Percentiles rank a stretch among this genome's conserved stretches.
phyloP scores from a whole-genome alignment of 2,797 vertebrate species.

The Sciurus vulgaris region DNA sequence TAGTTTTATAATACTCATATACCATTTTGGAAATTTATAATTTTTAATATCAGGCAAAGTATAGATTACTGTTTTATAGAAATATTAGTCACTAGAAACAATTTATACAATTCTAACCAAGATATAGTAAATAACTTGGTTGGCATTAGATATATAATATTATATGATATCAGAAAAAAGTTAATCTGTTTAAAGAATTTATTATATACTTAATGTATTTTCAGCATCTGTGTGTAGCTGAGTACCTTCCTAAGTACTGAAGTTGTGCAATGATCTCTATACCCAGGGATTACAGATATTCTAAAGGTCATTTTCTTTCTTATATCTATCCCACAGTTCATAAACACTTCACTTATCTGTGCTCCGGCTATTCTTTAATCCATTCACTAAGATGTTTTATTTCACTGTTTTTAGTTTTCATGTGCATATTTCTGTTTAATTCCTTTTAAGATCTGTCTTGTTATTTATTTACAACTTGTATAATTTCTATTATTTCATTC shows the following conservation, averaged over 20 bases:
- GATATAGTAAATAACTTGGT: background rate
- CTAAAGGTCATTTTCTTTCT: conserved; percentile 1
- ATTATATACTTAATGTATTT: conserved; percentile 32
- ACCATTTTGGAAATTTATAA: background rate
- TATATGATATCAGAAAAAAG: background rate
- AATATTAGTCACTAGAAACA: conserved; percentile 17
- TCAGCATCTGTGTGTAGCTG: background rate
- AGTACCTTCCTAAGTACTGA: conserved; percentile 4
- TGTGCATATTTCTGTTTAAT: conserved; percentile 29
- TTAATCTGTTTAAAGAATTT: background rate
- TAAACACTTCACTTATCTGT: background rate
- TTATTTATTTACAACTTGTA: conserved; percentile 22
- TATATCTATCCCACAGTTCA: background rate
- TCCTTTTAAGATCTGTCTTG: background rate
- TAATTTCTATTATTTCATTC: background rate
- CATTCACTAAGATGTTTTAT: background rate
- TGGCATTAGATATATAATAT: background rate
- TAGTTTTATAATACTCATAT: conserved; percentile 29
- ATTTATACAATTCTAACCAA: background rate
- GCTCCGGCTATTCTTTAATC: background rate
- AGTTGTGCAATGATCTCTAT: background rate
- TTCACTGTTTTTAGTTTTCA: background rate
- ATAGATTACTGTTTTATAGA: conserved; percentile 42
- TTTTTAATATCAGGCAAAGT: conserved; percentile 42
- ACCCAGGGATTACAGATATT: background rate